Percentiles rank a stretch among this genome's conserved stretches.
Conservation (phyloP, 2,113 vertebrate genomes). For the Rousettus leschenaultii region DNA sequence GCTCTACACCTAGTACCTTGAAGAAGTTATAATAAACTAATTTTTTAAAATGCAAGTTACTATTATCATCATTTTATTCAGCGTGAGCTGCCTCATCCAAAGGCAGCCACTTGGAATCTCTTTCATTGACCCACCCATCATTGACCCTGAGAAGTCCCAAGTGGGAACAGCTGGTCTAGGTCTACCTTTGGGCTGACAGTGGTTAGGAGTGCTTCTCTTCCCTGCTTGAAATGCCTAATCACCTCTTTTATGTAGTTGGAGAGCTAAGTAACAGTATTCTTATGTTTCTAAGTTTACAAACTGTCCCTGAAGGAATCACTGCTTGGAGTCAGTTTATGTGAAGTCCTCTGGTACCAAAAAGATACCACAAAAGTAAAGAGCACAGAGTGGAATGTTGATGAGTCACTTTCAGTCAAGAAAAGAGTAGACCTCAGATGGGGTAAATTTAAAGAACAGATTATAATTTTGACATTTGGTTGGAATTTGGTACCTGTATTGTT, state of each 20-base stretch:
- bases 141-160: not conserved
- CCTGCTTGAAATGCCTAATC: not conserved
- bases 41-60: not conserved
- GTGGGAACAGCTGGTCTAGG: not conserved
- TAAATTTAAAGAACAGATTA: not conserved
- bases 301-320: not conserved
- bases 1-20: not conserved
- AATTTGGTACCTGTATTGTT: not conserved
- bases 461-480: not conserved
- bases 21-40: not conserved
- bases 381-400: not conserved
- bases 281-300: not conserved
- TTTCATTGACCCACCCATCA: not conserved
- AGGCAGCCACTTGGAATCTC: not conserved
- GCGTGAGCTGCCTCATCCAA: accelerated
- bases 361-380: not conserved
- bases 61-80: not conserved
- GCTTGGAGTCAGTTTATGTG: not conserved
- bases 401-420: not conserved
- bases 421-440: not conserved
- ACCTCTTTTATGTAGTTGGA: not conserved
- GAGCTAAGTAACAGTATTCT: not conserved
- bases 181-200: not conserved
- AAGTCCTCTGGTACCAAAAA: not conserved
- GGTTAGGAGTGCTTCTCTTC: not conserved